These are phyloP conservation scores for Hexactinellida sp. DNA, from an alignment of 37 sponge, comb jelly and placozoan genomes.

Conservation along the genomic window DNA sequence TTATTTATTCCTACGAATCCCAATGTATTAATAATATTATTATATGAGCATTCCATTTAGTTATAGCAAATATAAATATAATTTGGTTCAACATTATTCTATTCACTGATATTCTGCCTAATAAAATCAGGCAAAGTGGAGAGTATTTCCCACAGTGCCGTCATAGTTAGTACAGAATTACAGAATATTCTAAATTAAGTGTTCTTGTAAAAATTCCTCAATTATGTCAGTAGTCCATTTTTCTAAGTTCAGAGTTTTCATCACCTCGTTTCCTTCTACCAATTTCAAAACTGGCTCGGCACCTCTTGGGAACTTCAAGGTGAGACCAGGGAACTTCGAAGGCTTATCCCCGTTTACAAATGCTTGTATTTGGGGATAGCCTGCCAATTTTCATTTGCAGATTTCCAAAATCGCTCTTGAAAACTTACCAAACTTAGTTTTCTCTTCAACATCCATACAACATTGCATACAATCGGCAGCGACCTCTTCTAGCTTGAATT, in stretches of 20 bases:
- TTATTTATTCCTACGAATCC: too few relatives aligned
- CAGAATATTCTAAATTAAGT: background rate
- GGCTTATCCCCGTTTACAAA: slow-evolving; percentile 7
- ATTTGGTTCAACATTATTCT: too few relatives aligned
- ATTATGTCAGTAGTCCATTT: slow-evolving; percentile 77
- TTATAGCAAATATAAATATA: too few relatives aligned
- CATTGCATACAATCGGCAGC: background rate
- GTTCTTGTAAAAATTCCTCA: slow-evolving; percentile 65
- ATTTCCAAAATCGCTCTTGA: slow-evolving; percentile 70
- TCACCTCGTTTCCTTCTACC: background rate
- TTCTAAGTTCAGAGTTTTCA: slow-evolving; percentile 36
- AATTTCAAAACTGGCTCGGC: background rate
- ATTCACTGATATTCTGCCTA: too few relatives aligned
- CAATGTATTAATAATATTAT: too few relatives aligned
- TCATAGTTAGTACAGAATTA: background rate
- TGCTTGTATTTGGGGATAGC: slow-evolving; percentile 69
- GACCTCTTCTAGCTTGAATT: background rate
- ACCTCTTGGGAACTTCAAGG: background rate
- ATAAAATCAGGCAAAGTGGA: background rate
- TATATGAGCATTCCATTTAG: too few relatives aligned
- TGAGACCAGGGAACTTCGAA: background rate
- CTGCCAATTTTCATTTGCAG: slow-evolving; percentile 80
- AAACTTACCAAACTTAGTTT: slow-evolving; percentile 30
- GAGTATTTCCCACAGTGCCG: background rate
- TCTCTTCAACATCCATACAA: background rate